Evolutionary conservation across 1,140 invertebrate genomes (phyloP).

Genomic region (Ips nitidus): DNA sequence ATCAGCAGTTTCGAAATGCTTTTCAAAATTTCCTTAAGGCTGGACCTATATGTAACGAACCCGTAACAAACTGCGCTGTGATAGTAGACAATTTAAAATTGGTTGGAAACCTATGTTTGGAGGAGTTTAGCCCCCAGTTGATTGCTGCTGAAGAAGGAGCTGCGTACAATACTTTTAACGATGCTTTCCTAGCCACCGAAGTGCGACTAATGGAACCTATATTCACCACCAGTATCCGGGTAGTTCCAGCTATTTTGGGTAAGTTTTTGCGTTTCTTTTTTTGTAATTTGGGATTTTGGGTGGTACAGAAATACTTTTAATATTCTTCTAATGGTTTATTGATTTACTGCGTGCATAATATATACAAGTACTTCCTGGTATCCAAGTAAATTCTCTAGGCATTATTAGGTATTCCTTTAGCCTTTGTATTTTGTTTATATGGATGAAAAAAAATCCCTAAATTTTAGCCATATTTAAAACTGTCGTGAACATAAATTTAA

Average conservation of each 20-base stretch:
- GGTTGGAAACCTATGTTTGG: conserved; percentile 77
- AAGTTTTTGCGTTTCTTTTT: conserved; percentile 51
- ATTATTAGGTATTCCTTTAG: too few species aligned
- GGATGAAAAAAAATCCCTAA: conserved; percentile 2
- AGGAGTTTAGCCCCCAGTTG: conserved; percentile 58
- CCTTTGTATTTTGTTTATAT: too few species aligned
- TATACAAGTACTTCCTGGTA: conserved; percentile 6
- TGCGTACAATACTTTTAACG: conserved; percentile 85
- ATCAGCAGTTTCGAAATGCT: conserved; percentile 45
- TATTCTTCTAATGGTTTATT: neutral
- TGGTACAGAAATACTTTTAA: neutral
- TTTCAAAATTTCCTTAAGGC: conserved; percentile 47
- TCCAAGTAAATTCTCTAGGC: too few species aligned
- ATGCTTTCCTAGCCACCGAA: conserved; percentile 85
- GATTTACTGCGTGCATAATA: conserved; percentile 2
- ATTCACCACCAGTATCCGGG: conserved; percentile 93
- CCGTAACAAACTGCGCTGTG: conserved; percentile 47
- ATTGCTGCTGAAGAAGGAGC: conserved; percentile 33
- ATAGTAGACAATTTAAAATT: conserved; percentile 91
- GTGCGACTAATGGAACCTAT: conserved; percentile 94
- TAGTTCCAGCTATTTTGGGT: conserved; percentile 92
- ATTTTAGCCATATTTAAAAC: conserved; percentile 35
- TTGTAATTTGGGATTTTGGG: neutral
- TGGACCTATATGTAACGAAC: conserved; percentile 50
- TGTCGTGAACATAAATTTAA: neutral